Conservation (phyloP, 1,140 invertebrate genomes). For the Ganaspis sp. region DNA sequence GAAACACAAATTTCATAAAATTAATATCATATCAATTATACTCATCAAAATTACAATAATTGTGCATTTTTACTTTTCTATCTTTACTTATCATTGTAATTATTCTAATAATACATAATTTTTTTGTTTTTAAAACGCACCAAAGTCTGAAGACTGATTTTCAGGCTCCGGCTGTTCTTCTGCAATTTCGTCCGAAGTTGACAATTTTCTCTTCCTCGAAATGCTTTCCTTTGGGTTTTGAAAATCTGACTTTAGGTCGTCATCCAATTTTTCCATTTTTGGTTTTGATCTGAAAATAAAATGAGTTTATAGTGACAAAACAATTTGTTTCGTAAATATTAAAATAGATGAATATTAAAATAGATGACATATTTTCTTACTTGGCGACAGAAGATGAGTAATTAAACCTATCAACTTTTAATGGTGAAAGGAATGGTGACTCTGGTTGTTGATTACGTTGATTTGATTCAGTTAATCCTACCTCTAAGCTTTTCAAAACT, state of each 20-base stretch:
- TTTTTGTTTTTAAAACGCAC: not conserved
- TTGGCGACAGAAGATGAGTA: not conserved
- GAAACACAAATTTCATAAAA: slow-evolving; percentile 39
- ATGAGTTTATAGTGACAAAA: no score
- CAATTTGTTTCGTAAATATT: not conserved
- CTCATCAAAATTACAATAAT: not conserved
- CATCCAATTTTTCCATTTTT: not conserved
- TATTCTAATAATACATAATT: no score
- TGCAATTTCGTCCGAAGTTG: not conserved
- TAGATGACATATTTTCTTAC: slow-evolving; percentile 36
- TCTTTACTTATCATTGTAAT: no score
- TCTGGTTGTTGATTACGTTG: slow-evolving; percentile 55
- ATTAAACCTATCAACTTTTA: slow-evolving; percentile 36
- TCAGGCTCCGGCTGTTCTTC: not conserved
- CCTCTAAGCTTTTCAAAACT: slow-evolving; percentile 89
- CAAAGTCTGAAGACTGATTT: not conserved
- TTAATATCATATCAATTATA: not conserved
- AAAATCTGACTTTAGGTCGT: not conserved
- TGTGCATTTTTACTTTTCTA: no score
- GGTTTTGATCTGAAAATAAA: not conserved
- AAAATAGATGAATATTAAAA: slow-evolving; percentile 51
- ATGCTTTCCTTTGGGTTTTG: not conserved
- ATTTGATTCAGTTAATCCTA: slow-evolving; percentile 73
- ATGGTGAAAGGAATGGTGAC: slow-evolving; percentile 25
- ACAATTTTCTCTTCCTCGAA: not conserved